Conservation (phyloP, 92 coral and sea anemone genomes). For the Pocillopora meandrina region DNA sequence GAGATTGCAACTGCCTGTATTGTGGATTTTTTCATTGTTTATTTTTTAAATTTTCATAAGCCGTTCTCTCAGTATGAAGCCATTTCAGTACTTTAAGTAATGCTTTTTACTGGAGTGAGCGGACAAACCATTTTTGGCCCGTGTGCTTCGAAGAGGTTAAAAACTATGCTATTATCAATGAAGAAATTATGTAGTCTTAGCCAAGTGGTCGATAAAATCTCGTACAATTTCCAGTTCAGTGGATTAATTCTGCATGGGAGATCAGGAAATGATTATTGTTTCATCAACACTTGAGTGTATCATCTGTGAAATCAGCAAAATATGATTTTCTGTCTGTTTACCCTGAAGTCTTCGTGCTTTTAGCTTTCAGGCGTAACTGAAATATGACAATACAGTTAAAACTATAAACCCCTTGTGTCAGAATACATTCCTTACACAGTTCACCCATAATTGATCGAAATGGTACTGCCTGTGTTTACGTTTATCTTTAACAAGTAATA, state of each 20-base stretch:
- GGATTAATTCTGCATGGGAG: conserved; percentile 32
- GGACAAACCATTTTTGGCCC: not conserved
- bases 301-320: conserved; percentile 9
- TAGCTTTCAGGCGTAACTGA: not conserved
- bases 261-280: conserved; percentile 31
- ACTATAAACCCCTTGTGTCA: not conserved
- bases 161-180: not conserved
- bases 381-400: not conserved
- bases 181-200: not conserved
- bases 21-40: not conserved
- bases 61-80: conserved; percentile 2
- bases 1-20: not conserved
- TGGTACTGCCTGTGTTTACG: not conserved
- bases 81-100: not conserved
- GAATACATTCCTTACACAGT: not conserved
- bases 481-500: not conserved
- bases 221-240: conserved; percentile 14
- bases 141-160: not conserved
- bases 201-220: conserved; percentile 23
- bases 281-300: conserved; percentile 27
- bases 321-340: not conserved
- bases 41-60: not conserved
- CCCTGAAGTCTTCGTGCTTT: not conserved
- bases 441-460: not conserved
- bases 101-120: not conserved